Conservation (phyloP, 2,113 vertebrate genomes). For the Eupsittula cactorum region DNA sequence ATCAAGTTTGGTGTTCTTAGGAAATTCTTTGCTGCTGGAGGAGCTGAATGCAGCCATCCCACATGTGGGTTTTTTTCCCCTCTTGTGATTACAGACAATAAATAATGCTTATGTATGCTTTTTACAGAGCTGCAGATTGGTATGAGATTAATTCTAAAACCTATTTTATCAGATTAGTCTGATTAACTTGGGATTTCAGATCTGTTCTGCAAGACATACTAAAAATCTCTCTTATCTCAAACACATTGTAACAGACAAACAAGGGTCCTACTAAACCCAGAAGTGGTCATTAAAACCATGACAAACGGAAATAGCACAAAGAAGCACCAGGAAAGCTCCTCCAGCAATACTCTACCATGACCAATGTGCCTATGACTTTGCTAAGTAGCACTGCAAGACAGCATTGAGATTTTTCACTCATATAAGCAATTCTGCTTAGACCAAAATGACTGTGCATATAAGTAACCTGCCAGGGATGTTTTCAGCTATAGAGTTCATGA, state of each 20-base stretch:
- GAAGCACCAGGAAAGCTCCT: neutral
- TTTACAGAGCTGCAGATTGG: slow-evolving; percentile 14
- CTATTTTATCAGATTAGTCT: slow-evolving; percentile 2
- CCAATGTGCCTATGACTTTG: neutral
- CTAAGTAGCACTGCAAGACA: neutral
- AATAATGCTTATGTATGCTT: neutral
- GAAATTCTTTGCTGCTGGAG: neutral
- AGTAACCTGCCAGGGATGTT: neutral
- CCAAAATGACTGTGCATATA: neutral
- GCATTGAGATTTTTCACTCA: neutral
- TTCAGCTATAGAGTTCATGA: neutral
- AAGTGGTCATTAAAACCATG: neutral
- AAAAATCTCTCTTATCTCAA: neutral
- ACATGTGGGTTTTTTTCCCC: rapidly evolving
- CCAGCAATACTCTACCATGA: neutral
- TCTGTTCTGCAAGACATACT: neutral
- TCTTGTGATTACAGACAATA: neutral
- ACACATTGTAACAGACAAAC: neutral
- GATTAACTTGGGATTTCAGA: slow-evolving; percentile 1
- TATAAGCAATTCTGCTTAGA: neutral
- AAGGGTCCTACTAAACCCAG: neutral
- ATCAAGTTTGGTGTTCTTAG: neutral
- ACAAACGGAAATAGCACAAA: neutral
- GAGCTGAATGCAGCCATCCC: neutral
- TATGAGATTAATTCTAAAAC: slow-evolving; percentile 21